Percentiles rank a stretch among this genome's conserved stretches.
Conservation (phyloP, 2,888 invertebrate genomes). For the Lingula anatina region DNA sequence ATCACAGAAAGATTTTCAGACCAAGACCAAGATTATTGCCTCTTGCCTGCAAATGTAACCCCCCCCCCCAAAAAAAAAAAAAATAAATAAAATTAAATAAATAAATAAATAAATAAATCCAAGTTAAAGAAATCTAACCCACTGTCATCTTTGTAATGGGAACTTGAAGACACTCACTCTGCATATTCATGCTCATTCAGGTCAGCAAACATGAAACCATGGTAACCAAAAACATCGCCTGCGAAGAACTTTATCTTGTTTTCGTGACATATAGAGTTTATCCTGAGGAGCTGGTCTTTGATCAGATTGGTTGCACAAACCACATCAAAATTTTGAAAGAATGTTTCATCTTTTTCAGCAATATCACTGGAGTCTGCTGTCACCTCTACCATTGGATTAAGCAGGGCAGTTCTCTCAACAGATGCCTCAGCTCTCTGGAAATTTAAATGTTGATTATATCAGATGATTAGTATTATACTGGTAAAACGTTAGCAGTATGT, state of each 20-base stretch:
- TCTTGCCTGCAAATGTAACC: too few species aligned
- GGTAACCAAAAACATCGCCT: slow-evolving; percentile 89
- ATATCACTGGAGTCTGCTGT: slow-evolving; percentile 58
- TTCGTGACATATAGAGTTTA: slow-evolving; percentile 63
- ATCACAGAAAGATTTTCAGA: too few species aligned
- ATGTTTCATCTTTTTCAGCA: slow-evolving; percentile 65
- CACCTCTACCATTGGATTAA: slow-evolving; percentile 92
- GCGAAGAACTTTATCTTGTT: slow-evolving; percentile 77
- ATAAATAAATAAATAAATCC: too few species aligned
- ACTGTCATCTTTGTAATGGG: too few species aligned
- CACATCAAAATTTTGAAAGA: slow-evolving; percentile 71
- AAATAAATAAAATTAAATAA: too few species aligned
- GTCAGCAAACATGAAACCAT: slow-evolving; percentile 87
- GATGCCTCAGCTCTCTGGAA: slow-evolving; percentile 79
- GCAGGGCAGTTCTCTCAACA: slow-evolving; percentile 68
- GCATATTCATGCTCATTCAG: slow-evolving; percentile 76
- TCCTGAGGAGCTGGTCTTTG: slow-evolving; percentile 66
- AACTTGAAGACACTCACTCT: too few species aligned
- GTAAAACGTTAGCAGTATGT: too few species aligned
- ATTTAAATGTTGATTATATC: slow-evolving; percentile 1
- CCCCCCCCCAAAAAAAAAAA: too few species aligned
- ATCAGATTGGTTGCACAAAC: slow-evolving; percentile 75
- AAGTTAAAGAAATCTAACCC: too few species aligned
- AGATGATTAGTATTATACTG: neutral
- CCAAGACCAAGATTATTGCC: too few species aligned